Evolutionary conservation across 2,113 vertebrate genomes (phyloP), one percentile per base, ranked within the genome.

Genomic region (Columba livia): DNA sequence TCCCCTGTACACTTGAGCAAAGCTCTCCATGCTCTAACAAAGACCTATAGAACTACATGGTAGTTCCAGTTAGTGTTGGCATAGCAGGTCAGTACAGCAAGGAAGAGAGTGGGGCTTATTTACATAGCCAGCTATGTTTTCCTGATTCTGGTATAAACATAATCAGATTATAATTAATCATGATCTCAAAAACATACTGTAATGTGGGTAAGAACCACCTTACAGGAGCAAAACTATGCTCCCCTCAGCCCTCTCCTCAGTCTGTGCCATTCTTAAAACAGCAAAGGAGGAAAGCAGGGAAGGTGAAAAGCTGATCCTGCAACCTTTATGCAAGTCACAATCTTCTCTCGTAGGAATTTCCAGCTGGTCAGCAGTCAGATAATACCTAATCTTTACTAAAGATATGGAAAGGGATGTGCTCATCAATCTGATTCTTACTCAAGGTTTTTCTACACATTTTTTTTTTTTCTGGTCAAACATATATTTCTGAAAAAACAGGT

Each of bases 161-260:
- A 10, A 32, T 9, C 15, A 51, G 32, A 84, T n/a, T 42, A 15
- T 6, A 71, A 70, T 6, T 42, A 25, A 67, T 10, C 7, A 17
- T 0, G 0, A 82, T 26, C 18, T 64, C 32, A 56, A 50, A 81
- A 29, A 71, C 19, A 12, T 8, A 34, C 13, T 57, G 18, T 13
- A 62, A 2, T 17, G 5, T 5, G 16, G 8, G 24, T 17, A 11
- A 88, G 21, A 90, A 83, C 5, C 32, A 38, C 19, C 15, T 53
- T 12, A 56, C 0, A 3, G 57, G 12, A 87, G 3, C 12, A 79
- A 61, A 89, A 38, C 21, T 6, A 18, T 1, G 2, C 51, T 42
- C 11, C 11, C 12, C 12, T 25, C 10, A 70, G 2, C 28, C 4
- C 5, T 25, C 19, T 34, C 5, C 15, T 53, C 60, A 56, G 14